phyloP scores from a whole-genome alignment of 92 coral and sea anemone species.

The Hydrozoanthus gracilis region DNA sequence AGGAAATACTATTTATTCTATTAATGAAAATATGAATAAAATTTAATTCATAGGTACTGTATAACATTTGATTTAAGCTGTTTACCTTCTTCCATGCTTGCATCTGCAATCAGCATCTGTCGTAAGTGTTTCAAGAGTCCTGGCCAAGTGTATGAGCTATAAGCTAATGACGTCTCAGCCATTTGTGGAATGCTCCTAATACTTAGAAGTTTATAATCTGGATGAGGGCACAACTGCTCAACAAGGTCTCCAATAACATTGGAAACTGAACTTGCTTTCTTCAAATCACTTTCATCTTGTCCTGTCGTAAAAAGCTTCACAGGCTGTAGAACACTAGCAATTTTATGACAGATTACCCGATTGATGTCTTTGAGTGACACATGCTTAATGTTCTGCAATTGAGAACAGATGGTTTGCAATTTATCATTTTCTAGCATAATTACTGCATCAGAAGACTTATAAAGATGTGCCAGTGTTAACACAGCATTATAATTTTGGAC shows the following conservation, averaged over 20 bases:
- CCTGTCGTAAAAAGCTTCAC: slow-evolving; percentile 75
- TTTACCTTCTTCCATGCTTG: slow-evolving; percentile 98
- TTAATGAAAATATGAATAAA: too few relatives aligned
- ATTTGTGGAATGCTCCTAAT: slow-evolving; percentile 91
- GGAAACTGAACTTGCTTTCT: slow-evolving; percentile 59
- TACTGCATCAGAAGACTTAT: slow-evolving; percentile 91
- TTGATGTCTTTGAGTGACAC: slow-evolving; percentile 96
- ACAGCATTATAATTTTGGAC: slow-evolving; percentile 98
- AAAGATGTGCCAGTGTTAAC: slow-evolving; percentile 89
- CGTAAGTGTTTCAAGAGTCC: slow-evolving; percentile 90
- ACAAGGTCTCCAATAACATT: slow-evolving; percentile 86
- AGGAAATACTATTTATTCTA: too few relatives aligned
- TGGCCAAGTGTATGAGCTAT: slow-evolving; percentile 91
- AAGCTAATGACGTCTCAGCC: slow-evolving; percentile 90
- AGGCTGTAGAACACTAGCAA: slow-evolving; percentile 91
- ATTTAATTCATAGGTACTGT: neutral
- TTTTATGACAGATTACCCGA: slow-evolving; percentile 85
- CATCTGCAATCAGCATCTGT: slow-evolving; percentile 99
- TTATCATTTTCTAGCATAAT: slow-evolving; percentile 92
- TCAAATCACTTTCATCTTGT: slow-evolving; percentile 53
- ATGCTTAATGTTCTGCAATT: slow-evolving; percentile 83
- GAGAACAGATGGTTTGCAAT: slow-evolving; percentile 89
- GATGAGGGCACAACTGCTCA: slow-evolving; percentile 91
- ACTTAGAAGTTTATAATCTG: slow-evolving; percentile 90
- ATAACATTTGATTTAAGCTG: neutral